phyloP scores from a whole-genome alignment of 2,888 invertebrate genomes.

The Lapara coniferarum region DNA sequence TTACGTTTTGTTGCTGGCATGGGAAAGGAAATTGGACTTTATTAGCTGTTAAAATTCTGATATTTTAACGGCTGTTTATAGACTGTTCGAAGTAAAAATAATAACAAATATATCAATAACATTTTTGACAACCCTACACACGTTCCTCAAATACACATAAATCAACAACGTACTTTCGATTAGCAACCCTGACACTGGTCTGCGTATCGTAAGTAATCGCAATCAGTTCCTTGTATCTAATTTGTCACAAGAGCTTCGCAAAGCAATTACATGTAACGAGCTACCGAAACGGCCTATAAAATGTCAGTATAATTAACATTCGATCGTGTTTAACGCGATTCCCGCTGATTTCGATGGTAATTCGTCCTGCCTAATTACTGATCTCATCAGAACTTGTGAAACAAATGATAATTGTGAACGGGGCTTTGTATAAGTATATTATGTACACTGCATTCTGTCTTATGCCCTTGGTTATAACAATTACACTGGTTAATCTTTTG shows the following conservation, averaged over 20 bases:
- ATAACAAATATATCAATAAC: too few relatives aligned
- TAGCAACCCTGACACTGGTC: neutral
- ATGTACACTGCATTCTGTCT: too few relatives aligned
- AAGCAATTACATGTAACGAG: conserved; percentile 48
- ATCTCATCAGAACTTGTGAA: conserved; percentile 34
- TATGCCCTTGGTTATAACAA: too few relatives aligned
- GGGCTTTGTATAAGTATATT: conserved; percentile 32
- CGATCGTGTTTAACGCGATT: conserved; percentile 43
- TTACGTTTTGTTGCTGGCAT: too few relatives aligned
- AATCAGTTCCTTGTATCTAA: conserved; percentile 25
- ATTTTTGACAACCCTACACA: neutral
- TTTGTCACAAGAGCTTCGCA: conserved; percentile 27
- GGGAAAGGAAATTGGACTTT: too few relatives aligned
- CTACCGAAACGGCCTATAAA: conserved; percentile 46
- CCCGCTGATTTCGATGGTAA: conserved; percentile 26
- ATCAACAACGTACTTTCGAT: conserved; percentile 3
- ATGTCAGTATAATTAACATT: conserved; percentile 48
- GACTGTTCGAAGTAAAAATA: too few relatives aligned
- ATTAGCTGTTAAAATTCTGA: too few relatives aligned
- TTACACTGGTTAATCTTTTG: too few relatives aligned
- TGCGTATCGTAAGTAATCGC: neutral
- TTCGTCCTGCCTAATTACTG: conserved; percentile 21
- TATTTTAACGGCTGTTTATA: too few relatives aligned
- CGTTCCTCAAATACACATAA: neutral
- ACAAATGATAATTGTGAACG: conserved; percentile 43